A percentile compares a stretch with the other conserved stretches of the same genome.
Conservation (phyloP, 2,113 vertebrate species). For the Erpornis zantholeuca region DNA sequence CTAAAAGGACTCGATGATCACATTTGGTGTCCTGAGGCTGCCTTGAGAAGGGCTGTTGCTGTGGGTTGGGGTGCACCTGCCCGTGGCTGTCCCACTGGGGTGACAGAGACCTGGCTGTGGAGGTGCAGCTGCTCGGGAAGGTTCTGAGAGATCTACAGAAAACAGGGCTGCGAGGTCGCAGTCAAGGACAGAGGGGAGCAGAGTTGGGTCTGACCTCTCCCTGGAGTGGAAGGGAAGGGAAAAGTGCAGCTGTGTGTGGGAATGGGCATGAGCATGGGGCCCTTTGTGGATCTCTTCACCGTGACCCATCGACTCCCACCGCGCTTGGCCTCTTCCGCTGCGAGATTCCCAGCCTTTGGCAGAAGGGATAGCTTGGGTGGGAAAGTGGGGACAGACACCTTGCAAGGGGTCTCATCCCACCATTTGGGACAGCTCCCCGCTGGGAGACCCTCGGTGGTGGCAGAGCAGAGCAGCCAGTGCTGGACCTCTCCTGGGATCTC, state of each 20-base stretch:
- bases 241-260: accelerated
- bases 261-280: too few relatives aligned
- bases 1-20: background rate
- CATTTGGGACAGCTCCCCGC: accelerated
- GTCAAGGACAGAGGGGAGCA: background rate
- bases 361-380: accelerated
- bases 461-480: background rate
- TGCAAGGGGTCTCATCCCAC: background rate
- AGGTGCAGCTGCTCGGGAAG: background rate
- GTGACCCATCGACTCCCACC: accelerated
- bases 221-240: background rate
- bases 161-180: background rate
- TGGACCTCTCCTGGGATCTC: background rate
- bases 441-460: background rate
- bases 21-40: background rate
- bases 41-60: background rate
- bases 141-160: background rate
- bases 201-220: background rate
- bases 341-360: background rate
- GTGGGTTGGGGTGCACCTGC: background rate
- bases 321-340: background rate
- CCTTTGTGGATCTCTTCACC: background rate
- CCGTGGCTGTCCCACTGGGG: accelerated
- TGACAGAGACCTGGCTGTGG: accelerated
- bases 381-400: background rate